Base-by-base conservation (phyloP, 2,888 invertebrate genomes). In the Phaonia tiefii region DNA sequence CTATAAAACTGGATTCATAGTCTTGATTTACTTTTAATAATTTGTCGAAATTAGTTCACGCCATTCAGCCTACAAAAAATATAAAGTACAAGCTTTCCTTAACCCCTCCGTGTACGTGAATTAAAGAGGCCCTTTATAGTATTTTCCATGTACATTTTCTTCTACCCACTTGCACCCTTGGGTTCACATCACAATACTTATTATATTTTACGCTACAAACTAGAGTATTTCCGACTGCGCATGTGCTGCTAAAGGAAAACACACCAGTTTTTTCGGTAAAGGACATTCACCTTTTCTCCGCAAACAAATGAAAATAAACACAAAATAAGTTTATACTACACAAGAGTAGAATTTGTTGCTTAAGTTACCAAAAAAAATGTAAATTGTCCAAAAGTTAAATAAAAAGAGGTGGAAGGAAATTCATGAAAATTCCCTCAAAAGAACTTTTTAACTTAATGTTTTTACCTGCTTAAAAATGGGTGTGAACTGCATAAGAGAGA, bases 231-330 rank as follows among this genome's bases (percentile, higher is more conserved):
- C 15, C 8, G 0, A 76, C 15, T 11, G 73, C 71, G 82, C 83
- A 82, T 63, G 75, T 78, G 77, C 49, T 54, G 26, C 13, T 39
- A 69, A n/a, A 46, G 42, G 22, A 56, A 63, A 63, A 69, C 70
- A 73, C 63, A 77, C 7, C 54, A 56, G 26, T 81, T 75, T 75
- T 69, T n/a, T n/a, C 71, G n/a, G 46, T 26, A 72, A 72, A 83
- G 84, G 83, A 82, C 84, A 81, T 76, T 84, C 65, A 84, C 84
- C 84, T 84, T 76, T 82, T 49, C 25, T 13, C 15, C n/a, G 42
- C n/a, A 20, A 25, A n/a, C 4, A 51, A 46, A 66, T 58, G 44
- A 39, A 37, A 13, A 39, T 31, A 60, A 46, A 71, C 31, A 60
- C 60, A 71, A 44, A 46, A 37, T 54, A 54, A 25, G 56, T 13